Percentiles rank a stretch among this genome's conserved stretches.
Evolutionary conservation across 2,797 vertebrate species (phyloP).

Genomic region (Chromis chromis): DNA sequence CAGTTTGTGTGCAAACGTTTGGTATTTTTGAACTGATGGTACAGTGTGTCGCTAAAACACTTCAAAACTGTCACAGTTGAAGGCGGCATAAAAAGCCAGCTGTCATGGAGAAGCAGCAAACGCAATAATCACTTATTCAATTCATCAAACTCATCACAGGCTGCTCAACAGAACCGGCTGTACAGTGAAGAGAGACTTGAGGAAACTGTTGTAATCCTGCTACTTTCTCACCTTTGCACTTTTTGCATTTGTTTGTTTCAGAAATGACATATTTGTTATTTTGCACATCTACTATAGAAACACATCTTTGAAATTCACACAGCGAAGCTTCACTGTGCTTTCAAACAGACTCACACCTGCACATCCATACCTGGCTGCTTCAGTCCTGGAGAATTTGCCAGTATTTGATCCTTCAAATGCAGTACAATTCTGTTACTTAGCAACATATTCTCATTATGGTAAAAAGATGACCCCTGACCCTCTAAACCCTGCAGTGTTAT

Average conservation of each 20-base stretch:
- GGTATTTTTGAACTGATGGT: neutral
- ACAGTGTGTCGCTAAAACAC: neutral
- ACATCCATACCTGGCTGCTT: constrained; percentile 55
- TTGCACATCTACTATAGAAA: neutral
- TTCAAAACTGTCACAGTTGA: neutral
- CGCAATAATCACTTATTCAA: neutral
- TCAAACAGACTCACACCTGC: constrained; percentile 38
- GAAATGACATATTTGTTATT: neutral
- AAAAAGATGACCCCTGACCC: constrained; percentile 70
- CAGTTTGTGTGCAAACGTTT: neutral
- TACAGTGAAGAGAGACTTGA: neutral
- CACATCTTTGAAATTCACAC: constrained; percentile 39
- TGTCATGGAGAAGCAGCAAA: neutral
- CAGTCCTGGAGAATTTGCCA: constrained; percentile 51
- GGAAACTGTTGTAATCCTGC: neutral
- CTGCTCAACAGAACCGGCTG: too few species aligned
- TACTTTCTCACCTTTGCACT: neutral
- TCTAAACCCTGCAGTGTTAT: constrained; percentile 62
- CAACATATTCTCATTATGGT: constrained; percentile 78
- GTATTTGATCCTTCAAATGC: constrained; percentile 66
- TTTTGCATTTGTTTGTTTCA: neutral
- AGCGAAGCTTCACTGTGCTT: constrained; percentile 6
- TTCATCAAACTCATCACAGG: neutral
- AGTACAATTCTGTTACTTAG: constrained; percentile 72
- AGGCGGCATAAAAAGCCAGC: neutral